A percentile compares a stretch with the other conserved stretches of the same genome.
phyloP scores from a whole-genome alignment of 1,140 invertebrate genomes.

The Batillaria attramentaria region DNA sequence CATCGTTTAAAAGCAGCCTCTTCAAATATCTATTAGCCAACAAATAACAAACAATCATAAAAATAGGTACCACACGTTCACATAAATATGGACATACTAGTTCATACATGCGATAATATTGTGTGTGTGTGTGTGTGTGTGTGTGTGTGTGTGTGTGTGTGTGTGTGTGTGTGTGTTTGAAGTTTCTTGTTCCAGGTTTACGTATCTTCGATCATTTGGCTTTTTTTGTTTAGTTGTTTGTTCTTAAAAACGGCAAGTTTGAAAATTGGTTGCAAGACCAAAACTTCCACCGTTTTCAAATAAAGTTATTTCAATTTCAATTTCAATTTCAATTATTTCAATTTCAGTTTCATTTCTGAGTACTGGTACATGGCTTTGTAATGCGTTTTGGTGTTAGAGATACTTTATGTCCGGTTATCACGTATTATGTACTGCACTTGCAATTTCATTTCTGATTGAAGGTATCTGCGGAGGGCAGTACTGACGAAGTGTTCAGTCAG shows the following conservation, averaged over 20 bases:
- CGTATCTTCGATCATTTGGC: no score
- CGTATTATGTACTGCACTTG: neutral
- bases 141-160: neutral
- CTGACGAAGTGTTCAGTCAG: slow-evolving; percentile 84
- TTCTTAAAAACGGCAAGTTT: no score
- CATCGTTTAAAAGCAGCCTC: neutral
- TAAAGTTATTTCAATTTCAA: no score
- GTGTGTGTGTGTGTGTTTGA: neutral
- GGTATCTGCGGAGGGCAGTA: slow-evolving; percentile 84
- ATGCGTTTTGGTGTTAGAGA: no score
- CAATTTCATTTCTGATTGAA: slow-evolving; percentile 69
- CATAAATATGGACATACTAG: neutral
- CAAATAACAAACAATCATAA: neutral
- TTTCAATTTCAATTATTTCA: no score
- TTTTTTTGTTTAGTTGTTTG: no score
- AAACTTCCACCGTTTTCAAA: no score
- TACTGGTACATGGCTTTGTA: no score
- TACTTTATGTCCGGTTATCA: neutral
- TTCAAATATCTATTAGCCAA: neutral
- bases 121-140: slow-evolving; percentile 9
- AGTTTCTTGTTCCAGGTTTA: slow-evolving; percentile 64
- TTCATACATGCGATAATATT: neutral
- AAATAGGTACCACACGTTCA: neutral
- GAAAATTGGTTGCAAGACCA: no score
- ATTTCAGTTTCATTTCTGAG: no score